Conservation (phyloP, 2,888 invertebrate genomes). For the Cataglyphis rosenhaueri region DNA sequence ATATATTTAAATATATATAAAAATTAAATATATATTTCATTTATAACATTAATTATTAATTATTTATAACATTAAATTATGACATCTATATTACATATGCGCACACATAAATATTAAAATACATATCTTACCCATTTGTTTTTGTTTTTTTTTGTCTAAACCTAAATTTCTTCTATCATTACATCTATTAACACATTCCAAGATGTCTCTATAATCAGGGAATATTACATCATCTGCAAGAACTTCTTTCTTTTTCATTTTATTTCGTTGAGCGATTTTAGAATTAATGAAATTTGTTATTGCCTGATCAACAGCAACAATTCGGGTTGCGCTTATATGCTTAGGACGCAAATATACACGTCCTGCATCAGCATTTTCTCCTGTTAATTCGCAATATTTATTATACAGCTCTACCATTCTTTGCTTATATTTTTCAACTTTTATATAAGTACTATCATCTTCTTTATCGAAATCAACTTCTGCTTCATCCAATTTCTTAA, state of each 20-base stretch:
- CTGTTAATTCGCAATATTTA: conserved; percentile 74
- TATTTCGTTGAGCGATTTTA: conserved; percentile 73
- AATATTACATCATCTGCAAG: conserved; percentile 75
- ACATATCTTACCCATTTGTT: conserved; percentile 75
- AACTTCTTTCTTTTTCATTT: conserved; percentile 62
- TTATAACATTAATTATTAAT: too few relatives aligned
- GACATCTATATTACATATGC: not conserved
- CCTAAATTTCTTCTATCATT: conserved; percentile 73
- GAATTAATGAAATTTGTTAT: conserved; percentile 81
- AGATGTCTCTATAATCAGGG: conserved; percentile 82
- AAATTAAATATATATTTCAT: not conserved
- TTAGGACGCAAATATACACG: conserved; percentile 78
- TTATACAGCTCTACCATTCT: conserved; percentile 77
- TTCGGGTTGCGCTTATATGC: conserved; percentile 74
- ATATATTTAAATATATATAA: not conserved
- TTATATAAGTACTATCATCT: conserved; percentile 90
- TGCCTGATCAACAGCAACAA: conserved; percentile 78
- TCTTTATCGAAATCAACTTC: conserved; percentile 92
- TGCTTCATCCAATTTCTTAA: conserved; percentile 89
- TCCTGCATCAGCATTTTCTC: conserved; percentile 75
- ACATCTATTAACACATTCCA: conserved; percentile 76
- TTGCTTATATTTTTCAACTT: conserved; percentile 88
- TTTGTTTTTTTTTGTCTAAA: conserved; percentile 64
- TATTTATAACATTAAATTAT: not conserved
- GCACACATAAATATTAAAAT: not conserved